Evolutionary conservation across 2,797 vertebrate genomes (phyloP).

Genomic region (Sarcophilus harrisii): DNA sequence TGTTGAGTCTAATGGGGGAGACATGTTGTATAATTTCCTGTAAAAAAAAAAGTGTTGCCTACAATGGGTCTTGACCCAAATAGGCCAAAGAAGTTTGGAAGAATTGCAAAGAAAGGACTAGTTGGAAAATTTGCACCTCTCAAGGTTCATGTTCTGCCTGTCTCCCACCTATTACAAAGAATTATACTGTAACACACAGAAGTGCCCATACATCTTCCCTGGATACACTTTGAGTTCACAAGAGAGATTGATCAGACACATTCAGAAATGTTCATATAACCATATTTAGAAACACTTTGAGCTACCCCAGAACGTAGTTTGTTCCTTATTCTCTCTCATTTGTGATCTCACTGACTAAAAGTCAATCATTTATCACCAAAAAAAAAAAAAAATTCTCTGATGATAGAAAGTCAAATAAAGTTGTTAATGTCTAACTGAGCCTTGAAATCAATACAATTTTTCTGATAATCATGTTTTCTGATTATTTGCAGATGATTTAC

Average conservation of each 20-base stretch:
- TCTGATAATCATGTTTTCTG: constrained; percentile 75
- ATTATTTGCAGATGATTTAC: constrained; percentile 77
- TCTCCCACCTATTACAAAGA: neutral
- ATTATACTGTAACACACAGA: neutral
- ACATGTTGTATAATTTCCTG: constrained; percentile 32
- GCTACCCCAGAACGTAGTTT: constrained; percentile 54
- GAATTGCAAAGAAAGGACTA: constrained; percentile 35
- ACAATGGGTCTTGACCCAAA: constrained; percentile 35
- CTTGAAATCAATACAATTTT: constrained; percentile 68
- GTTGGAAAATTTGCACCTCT: constrained; percentile 24
- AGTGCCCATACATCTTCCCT: accelerated
- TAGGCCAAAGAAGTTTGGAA: neutral
- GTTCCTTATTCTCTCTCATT: constrained; percentile 70
- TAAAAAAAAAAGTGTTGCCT: constrained; percentile 46
- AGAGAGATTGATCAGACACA: neutral
- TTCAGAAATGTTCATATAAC: neutral
- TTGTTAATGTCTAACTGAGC: constrained; percentile 77
- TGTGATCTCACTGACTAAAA: constrained; percentile 60
- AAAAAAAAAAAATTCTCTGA: constrained; percentile 72
- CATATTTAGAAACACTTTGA: neutral
- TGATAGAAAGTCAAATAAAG: constrained; percentile 71
- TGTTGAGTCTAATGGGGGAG: neutral
- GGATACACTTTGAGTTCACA: neutral
- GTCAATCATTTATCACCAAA: constrained; percentile 65
- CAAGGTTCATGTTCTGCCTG: constrained; percentile 6